phyloP scores from a whole-genome alignment of 92 coral and sea anemone genomes.

The Parazoanthus darwini region DNA sequence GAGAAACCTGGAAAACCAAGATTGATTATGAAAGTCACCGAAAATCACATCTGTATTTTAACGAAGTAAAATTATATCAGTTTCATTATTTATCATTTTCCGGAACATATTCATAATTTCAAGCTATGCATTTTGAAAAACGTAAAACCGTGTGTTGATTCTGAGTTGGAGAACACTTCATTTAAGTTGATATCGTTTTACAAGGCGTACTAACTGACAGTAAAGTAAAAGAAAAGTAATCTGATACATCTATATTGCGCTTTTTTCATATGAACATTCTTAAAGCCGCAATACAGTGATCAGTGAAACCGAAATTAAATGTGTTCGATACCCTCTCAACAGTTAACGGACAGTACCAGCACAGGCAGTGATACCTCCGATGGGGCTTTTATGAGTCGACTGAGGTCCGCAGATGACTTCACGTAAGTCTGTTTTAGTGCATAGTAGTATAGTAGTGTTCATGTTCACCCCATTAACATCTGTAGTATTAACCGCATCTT shows the following conservation, averaged over 20 bases:
- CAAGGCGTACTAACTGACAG: background rate
- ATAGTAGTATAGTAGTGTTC: background rate
- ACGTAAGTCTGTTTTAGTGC: constrained; percentile 52
- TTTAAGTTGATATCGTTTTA: background rate
- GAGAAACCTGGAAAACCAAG: too few relatives aligned
- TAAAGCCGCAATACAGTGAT: too few relatives aligned
- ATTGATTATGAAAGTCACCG: too few relatives aligned
- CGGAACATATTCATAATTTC: background rate
- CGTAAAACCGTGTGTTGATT: too few relatives aligned
- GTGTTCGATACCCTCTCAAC: background rate
- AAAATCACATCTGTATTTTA: too few relatives aligned
- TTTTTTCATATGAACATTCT: too few relatives aligned
- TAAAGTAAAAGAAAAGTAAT: too few relatives aligned
- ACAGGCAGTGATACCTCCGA: constrained; percentile 67
- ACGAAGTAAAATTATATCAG: too few relatives aligned
- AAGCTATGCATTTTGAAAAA: background rate
- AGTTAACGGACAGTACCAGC: constrained; percentile 60
- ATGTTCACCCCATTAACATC: background rate
- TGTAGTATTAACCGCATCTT: too few relatives aligned
- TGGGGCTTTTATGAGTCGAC: constrained; percentile 71
- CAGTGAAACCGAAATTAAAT: background rate
- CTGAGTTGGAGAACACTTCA: background rate
- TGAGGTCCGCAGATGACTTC: constrained; percentile 50
- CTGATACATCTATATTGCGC: too few relatives aligned
- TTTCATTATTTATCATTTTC: too few relatives aligned